Base-by-base conservation (phyloP, 2,888 invertebrate species). In the Caenorhabditis sp. region DNA sequence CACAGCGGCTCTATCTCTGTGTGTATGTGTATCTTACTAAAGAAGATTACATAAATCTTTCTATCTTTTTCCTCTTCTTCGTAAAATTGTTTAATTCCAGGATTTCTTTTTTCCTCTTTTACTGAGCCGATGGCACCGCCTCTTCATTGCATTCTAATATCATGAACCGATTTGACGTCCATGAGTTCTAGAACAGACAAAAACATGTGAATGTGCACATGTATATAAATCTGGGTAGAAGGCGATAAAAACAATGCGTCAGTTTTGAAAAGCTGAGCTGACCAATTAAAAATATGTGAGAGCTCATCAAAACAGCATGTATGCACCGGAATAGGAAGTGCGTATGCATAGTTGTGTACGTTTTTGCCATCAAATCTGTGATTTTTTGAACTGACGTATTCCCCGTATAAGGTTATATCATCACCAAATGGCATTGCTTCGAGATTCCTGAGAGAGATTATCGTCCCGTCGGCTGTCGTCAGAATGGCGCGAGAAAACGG, bases 41-140 rank as follows among this genome's bases (percentile, higher is more conserved):
- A 70, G 70, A 70, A 70, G 70, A 70, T 70, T 70, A 70, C 53
- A 53, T 52, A 30, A 58, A n/a, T n/a, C n/a, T n/a, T n/a, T n/a
- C n/a, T 58, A 22, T 43, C 24, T 63, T 52, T 32, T 30, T 9
- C 56, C 43, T 43, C 32, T 32, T 59, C 58, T 68, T 52, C 66
- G 30, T 48, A 26, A 48, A 30, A 27, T 48, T 15, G 26, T 27
- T 30, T 48, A 48, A 30, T 30, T 48, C 30, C 48, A 5, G 2
- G 48, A 48, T 48, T 17, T 48, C 27, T 27, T 20, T 22, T 15
- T 48, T 30, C n/a, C n/a, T n/a, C n/a, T n/a, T n/a, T n/a, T n/a
- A n/a, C n/a, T n/a, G n/a, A n/a, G n/a, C n/a, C n/a, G n/a, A n/a
- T n/a, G n/a, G 43, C 22, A 6, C 22, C 43, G 43, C 43, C 43